phyloP scores from a whole-genome alignment of 35 echinoderm and acorn worm genomes.

The Ophioderma brevispina region DNA sequence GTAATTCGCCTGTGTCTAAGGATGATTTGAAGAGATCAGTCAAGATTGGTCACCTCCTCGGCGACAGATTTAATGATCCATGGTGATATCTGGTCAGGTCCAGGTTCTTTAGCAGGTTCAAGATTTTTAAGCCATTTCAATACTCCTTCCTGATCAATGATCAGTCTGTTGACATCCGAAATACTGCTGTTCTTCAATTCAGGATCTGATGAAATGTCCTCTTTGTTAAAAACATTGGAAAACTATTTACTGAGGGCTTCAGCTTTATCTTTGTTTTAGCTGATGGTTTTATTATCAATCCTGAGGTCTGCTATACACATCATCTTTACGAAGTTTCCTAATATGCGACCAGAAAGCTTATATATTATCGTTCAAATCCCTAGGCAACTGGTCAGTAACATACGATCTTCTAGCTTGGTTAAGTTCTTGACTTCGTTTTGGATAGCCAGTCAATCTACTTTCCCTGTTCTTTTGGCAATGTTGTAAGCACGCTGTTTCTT shows the following conservation, averaged over 20 bases:
- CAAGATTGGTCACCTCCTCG: neutral
- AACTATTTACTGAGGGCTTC: conserved; percentile 14
- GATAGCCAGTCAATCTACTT: neutral
- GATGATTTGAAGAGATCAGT: conserved; percentile 34
- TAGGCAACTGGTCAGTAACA: neutral
- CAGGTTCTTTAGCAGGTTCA: too few relatives aligned
- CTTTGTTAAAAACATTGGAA: neutral
- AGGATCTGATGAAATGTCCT: neutral
- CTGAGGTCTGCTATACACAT: neutral
- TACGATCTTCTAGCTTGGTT: neutral
- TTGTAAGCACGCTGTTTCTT: neutral
- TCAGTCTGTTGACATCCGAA: neutral
- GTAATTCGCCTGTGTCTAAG: too few relatives aligned
- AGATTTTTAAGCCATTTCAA: too few relatives aligned
- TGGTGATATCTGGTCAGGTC: too few relatives aligned
- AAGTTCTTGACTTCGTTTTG: neutral
- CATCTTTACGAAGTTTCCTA: neutral
- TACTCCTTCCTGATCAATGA: too few relatives aligned
- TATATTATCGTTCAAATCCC: neutral
- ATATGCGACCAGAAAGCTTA: conserved; percentile 21
- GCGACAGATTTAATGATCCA: too few relatives aligned
- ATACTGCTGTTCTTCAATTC: neutral
- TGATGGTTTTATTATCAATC: neutral
- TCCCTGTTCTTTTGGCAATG: too few relatives aligned
- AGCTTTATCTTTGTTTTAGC: neutral